These are phyloP conservation scores for Xyliphius kryptos DNA, from an alignment of 2,113 vertebrate species.

Conservation along the genomic window DNA sequence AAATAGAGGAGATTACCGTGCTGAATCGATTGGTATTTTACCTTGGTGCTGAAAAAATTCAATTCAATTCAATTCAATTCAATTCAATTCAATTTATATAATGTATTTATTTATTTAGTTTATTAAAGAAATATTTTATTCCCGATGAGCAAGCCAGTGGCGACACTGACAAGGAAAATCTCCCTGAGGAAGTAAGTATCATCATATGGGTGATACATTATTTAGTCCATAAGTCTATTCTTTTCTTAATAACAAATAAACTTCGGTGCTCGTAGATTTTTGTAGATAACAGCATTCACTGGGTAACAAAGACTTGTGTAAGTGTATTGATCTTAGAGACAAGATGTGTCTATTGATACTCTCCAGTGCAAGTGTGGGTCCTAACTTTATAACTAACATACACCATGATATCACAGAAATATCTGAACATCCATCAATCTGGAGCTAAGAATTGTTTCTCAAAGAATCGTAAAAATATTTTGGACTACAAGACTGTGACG, in stretches of 20 bases:
- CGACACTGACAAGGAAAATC: too few relatives aligned
- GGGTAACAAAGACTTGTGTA: not conserved
- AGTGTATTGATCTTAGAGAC: slow-evolving; percentile 1
- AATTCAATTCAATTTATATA: too few relatives aligned
- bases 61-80: too few relatives aligned
- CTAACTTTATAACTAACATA: slow-evolving; percentile 6
- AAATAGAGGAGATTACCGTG: too few relatives aligned
- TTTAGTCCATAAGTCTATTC: not conserved
- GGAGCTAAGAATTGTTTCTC: too few relatives aligned
- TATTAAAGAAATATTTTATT: not conserved
- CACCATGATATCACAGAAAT: not conserved
- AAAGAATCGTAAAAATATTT: too few relatives aligned
- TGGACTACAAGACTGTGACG: too few relatives aligned
- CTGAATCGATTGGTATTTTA: not conserved
- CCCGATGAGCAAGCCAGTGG: too few relatives aligned
- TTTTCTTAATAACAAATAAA: not conserved
- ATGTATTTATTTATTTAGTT: too few relatives aligned
- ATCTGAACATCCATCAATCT: not conserved
- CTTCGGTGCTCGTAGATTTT: not conserved
- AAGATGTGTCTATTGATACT: slow-evolving; percentile 12
- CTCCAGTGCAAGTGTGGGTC: not conserved
- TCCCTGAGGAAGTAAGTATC: too few relatives aligned
- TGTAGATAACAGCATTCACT: slow-evolving; percentile 8
- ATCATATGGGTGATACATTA: too few relatives aligned
- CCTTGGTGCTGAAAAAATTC: not conserved